Evolutionary conservation across 2,797 vertebrate genomes (phyloP).

Genomic region (Melanotaenia pygmaea): DNA sequence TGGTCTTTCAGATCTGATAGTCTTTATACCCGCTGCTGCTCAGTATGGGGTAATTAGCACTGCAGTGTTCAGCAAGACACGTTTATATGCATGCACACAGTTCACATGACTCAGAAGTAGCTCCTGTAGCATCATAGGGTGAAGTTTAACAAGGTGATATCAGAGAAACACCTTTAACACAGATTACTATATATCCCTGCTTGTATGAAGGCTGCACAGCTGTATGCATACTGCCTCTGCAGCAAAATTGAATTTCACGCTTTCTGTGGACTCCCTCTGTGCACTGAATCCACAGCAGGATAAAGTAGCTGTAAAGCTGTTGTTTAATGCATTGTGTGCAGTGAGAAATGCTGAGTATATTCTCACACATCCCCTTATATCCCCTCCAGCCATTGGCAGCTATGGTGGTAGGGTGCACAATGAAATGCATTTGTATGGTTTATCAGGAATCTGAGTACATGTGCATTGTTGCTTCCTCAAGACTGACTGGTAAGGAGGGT

Average conservation of each 20-base stretch:
- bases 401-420: conserved; percentile 4
- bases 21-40: conserved; percentile 39
- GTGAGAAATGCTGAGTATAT: conserved; percentile 29
- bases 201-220: conserved; percentile 30
- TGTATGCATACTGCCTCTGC: conserved; percentile 22
- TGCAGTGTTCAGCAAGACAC: conserved; percentile 18
- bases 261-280: conserved; percentile 34
- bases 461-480: conserved; percentile 11
- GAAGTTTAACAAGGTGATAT: conserved; percentile 37
- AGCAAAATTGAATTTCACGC: conserved; percentile 49
- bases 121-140: conserved; percentile 24
- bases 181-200: conserved; percentile 42
- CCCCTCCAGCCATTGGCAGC: conserved; percentile 4
- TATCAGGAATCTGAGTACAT: conserved; percentile 31
- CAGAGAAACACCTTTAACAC: conserved; percentile 49
- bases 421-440: conserved; percentile 32
- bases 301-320: conserved; percentile 42
- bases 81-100: conserved; percentile 10
- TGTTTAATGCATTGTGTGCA: conserved; percentile 65
- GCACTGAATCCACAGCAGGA: conserved; percentile 41
- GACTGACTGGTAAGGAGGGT: conserved; percentile 15
- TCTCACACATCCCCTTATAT: conserved; percentile 2
- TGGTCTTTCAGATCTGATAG: conserved; percentile 30
- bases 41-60: conserved; percentile 66
- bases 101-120: conserved; percentile 9